Conservation (phyloP, 2,113 vertebrate genomes). For the Cromileptes altivelis region DNA sequence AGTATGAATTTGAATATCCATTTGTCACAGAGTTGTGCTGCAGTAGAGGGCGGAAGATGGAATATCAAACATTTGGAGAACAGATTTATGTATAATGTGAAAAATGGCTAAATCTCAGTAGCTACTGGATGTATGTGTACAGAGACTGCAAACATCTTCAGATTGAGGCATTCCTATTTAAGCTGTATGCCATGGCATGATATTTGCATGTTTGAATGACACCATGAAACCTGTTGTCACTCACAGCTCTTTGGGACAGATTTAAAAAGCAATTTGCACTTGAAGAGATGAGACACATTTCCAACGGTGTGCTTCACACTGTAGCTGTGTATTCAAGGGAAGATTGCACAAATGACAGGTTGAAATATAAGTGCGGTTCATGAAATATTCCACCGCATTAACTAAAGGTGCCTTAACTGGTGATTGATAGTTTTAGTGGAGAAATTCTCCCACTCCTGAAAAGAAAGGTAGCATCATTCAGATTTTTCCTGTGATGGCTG, state of each 20-base stretch:
- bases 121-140: not conserved
- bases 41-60: constrained; percentile 19
- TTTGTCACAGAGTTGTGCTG: constrained; percentile 34
- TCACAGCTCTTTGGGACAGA: not conserved
- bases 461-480: constrained; percentile 18
- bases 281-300: constrained; percentile 8
- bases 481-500: not conserved
- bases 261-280: constrained; percentile 33
- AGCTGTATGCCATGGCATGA: not conserved
- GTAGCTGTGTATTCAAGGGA: constrained; percentile 6
- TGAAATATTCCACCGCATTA: constrained; percentile 37
- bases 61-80: constrained; percentile 8
- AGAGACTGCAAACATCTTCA: not conserved
- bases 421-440: constrained; percentile 17
- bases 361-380: constrained; percentile 1
- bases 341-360: constrained; percentile 26
- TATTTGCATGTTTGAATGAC: constrained; percentile 20
- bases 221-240: not conserved
- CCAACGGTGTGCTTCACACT: constrained; percentile 11
- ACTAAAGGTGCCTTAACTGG: constrained; percentile 10
- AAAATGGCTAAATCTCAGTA: constrained; percentile 4
- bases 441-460: not conserved
- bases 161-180: not conserved
- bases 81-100: constrained; percentile 16
- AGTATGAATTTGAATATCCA: constrained; percentile 45